Percentiles rank a stretch among this genome's conserved stretches.
phyloP scores from a whole-genome alignment of 2,888 invertebrate species.

The Himalopsyche japonica region DNA sequence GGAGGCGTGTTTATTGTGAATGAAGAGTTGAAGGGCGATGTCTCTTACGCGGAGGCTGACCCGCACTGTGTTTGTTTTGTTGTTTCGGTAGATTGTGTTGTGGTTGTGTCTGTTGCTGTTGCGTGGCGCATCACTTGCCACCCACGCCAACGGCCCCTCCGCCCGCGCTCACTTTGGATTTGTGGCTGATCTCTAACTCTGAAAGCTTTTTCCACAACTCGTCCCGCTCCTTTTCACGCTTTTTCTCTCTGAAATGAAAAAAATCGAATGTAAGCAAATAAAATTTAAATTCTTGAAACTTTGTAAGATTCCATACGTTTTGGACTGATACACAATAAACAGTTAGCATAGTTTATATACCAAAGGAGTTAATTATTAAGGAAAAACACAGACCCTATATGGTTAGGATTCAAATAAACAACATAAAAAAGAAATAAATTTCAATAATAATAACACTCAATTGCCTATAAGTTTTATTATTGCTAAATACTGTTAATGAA shows the following conservation, averaged over 20 bases:
- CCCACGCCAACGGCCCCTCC: constrained; percentile 4
- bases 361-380: too few species aligned
- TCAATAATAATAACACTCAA: too few species aligned
- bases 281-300: too few species aligned
- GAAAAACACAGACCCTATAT: too few species aligned
- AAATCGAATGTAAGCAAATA: too few species aligned
- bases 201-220: constrained; percentile 96
- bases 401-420: too few species aligned
- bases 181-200: constrained; percentile 81
- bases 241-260: constrained; percentile 73
- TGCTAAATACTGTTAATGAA: too few species aligned
- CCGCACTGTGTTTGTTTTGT: neutral
- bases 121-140: constrained; percentile 42
- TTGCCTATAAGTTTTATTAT: too few species aligned
- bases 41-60: constrained; percentile 4
- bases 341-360: too few species aligned
- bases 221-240: constrained; percentile 91
- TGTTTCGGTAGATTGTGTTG: constrained; percentile 3
- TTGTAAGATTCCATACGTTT: too few species aligned
- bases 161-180: constrained; percentile 50
- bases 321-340: too few species aligned
- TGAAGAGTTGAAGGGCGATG: constrained; percentile 11
- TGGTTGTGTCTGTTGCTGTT: constrained; percentile 31
- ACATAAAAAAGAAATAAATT: too few species aligned
- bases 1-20: neutral